Conservation (phyloP, 2,113 vertebrate genomes). For the Platichthys stellatus region DNA sequence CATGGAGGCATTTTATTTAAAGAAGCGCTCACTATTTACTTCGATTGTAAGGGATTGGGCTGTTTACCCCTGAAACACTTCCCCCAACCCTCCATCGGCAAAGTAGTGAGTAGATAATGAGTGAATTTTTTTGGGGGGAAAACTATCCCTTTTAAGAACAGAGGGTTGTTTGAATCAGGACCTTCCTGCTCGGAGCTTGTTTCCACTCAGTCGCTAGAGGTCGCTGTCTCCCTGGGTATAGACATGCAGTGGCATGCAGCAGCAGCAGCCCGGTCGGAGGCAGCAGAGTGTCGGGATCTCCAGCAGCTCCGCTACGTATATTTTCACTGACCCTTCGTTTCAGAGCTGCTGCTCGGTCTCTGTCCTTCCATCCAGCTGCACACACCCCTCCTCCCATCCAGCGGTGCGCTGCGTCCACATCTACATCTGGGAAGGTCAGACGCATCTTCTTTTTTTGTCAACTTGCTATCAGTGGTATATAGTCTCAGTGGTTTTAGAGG, state of each 20-base stretch:
- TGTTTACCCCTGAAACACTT: too few relatives aligned
- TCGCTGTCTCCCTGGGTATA: not conserved
- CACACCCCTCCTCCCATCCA: not conserved
- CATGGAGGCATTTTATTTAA: too few relatives aligned
- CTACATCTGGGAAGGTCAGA: conserved; percentile 43
- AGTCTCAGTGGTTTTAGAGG: too few relatives aligned
- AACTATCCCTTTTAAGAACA: too few relatives aligned
- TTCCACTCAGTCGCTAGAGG: conserved; percentile 31
- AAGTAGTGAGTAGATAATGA: too few relatives aligned
- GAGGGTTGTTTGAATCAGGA: too few relatives aligned
- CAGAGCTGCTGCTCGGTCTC: conserved; percentile 38
- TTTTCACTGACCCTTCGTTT: conserved; percentile 31
- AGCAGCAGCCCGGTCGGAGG: conserved; percentile 36
- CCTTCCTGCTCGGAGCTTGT: not conserved
- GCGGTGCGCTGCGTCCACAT: conserved; percentile 18
- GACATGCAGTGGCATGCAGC: conserved; percentile 43
- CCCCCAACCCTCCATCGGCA: too few relatives aligned
- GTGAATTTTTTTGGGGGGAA: too few relatives aligned
- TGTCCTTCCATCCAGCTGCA: not conserved
- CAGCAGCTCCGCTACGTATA: conserved; percentile 46
- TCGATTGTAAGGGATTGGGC: too few relatives aligned
- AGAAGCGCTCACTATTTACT: too few relatives aligned
- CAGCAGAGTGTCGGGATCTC: conserved; percentile 48
- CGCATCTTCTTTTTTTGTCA: not conserved
- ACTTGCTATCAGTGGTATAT: too few relatives aligned